Conservation (phyloP, 2,888 invertebrate genomes). For the Elysia crispata region DNA sequence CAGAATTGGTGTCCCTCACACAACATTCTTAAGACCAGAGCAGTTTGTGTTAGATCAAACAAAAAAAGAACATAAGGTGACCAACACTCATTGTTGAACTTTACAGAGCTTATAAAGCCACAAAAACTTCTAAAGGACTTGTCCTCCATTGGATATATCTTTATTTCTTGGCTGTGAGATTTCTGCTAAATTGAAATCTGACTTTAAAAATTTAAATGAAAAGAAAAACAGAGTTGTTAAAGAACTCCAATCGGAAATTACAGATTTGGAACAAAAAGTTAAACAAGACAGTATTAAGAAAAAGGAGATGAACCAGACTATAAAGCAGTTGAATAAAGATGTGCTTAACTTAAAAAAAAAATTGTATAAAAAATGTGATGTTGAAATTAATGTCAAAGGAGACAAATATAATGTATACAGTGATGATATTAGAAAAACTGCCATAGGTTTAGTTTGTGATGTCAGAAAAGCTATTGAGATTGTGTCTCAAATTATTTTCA, state of each 20-base stretch:
- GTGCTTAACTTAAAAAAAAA: too few species aligned
- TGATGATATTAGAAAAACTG: background rate
- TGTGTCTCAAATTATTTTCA: background rate
- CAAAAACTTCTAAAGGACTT: background rate
- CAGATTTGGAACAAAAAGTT: background rate
- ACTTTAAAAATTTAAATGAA: background rate
- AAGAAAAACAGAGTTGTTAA: background rate
- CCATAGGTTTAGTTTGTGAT: background rate
- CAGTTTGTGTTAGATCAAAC: too few species aligned
- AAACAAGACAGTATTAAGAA: background rate
- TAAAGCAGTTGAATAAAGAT: background rate
- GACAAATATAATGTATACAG: background rate
- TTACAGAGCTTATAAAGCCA: background rate
- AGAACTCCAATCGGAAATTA: background rate
- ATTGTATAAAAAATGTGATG: too few species aligned
- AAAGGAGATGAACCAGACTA: too few species aligned
- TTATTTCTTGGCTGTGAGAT: too few species aligned
- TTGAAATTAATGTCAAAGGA: background rate
- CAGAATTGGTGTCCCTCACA: too few species aligned
- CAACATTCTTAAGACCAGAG: too few species aligned
- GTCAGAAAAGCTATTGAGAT: background rate
- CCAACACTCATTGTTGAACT: background rate
- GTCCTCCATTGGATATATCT: background rate
- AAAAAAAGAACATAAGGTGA: too few species aligned
- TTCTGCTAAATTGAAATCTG: too few species aligned